Evolutionary conservation across 2,888 invertebrate species (phyloP), one percentile per base, ranked within the genome.

Genomic region (Ennomos quercinarius): DNA sequence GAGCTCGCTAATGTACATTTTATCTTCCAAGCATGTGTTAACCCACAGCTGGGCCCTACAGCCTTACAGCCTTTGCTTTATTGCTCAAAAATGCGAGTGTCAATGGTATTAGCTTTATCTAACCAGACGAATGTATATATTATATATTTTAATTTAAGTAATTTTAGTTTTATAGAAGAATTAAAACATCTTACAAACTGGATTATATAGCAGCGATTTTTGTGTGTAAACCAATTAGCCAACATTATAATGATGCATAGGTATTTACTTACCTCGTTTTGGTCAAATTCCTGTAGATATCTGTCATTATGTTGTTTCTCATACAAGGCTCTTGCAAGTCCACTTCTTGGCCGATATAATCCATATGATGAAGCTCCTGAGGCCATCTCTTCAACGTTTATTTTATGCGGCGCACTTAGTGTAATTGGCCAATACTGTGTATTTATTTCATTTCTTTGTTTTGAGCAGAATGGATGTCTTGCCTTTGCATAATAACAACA

Each of bases 241-340:
- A 6, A 27, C 27, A 27, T 27, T 27, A 27, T 27, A n/a, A 12
- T 27, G n/a, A 8, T n/a, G 11, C 6, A 34, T n/a, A 27, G 41
- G 6, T 44, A 6, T 34, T 35, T 10, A 64, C 94, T 93, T 84
- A 96, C 96, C 94, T 95, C 93, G 56, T 89, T 93, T 77, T 95
- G 95, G 81, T 96, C 96, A 80, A 95, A 93, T 48, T 93, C 91
- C 71, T 94, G 93, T 17, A 96, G 90, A 68, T 94, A 93, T 77
- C 95, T 93, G 83, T 96, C 96, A 74, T 95, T 95, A 67, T 93
- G 87, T 73, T 95, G 95, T 82, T 96, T 96, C 72, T 96, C 95
- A 88, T 95, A 96, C 50, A 96, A 84, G 46, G 95, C 94, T 74
- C 96, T 91, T 51, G 96, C 96, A 64, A 96, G 87, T 51, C 95